Base-by-base conservation (phyloP, 2,797 vertebrate genomes). In the Bufotes viridis region DNA sequence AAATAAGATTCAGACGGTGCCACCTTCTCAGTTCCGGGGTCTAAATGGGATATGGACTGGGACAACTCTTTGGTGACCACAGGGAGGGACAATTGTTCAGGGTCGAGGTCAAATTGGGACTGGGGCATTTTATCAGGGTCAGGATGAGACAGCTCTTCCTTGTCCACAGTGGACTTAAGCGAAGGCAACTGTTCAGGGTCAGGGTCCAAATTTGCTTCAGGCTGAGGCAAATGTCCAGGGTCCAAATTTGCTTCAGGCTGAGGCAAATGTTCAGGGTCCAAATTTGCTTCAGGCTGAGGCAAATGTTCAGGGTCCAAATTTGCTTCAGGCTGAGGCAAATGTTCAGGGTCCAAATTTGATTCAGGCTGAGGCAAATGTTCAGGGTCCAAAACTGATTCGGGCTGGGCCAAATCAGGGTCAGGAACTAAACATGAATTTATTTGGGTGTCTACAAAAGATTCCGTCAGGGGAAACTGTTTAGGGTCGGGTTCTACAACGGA, bases 31-130 rank as follows among this genome's bases (percentile, higher is more conserved):
- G 1, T 20, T n/a, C 24, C 15, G 20, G 42, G 15, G 2, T 17
- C 34, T 74, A 83, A 86, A 83, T 24, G 13, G 3, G 79, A 72
- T 70, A 83, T 57, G 34, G 53, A 72, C 49, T 70, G 24, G 7
- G 29, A 14, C 10, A 51, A 9, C 7, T 11, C 49, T 18, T 57
- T 42, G 13, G 8, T 49, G 69, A 11, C 26, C 49, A 67, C 8
- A 57, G 13, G 55, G 10, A n/a, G n/a, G 8, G 24, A 20, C 8
- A 78, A 0, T 12, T 24, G 57, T 24, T 82, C 20, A 57, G 70
- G 22, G 15, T 69, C 20, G 10, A 24, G 11, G 60, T 18, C 42
- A n/a, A 67, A 55, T 34, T 14, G 26, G 11, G 53, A 80, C 10
- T n/a, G 78, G 34, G 82, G 12, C 55, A 29, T 26, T 0, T 12